Percentiles rank a stretch among this genome's conserved stretches.
These are phyloP conservation scores for Phyllopteryx taeniolatus DNA, from an alignment of 2,113 vertebrate species.

Conservation along the genomic window DNA sequence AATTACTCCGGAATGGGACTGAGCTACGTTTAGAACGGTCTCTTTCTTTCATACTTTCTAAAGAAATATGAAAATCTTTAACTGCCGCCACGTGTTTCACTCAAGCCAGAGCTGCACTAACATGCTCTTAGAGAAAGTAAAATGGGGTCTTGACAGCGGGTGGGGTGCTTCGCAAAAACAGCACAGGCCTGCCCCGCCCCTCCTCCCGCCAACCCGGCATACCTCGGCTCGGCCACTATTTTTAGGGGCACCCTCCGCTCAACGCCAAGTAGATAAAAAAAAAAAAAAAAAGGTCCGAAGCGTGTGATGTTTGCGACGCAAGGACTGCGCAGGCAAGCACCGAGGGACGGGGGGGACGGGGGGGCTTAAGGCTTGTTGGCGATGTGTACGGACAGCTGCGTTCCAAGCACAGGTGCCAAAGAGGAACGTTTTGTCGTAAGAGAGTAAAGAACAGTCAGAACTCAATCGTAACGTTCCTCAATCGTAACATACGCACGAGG, in stretches of 20 bases:
- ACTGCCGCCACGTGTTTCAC: background rate
- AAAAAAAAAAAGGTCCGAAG: constrained; percentile 8
- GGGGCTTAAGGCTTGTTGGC: constrained; percentile 26
- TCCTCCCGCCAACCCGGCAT: constrained; percentile 48
- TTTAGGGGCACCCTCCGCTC: constrained; percentile 57
- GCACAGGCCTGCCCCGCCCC: constrained; percentile 41
- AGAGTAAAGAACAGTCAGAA: constrained; percentile 7
- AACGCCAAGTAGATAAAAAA: constrained; percentile 47
- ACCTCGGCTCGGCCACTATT: constrained; percentile 59
- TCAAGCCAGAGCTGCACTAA: background rate
- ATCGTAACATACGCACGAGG: background rate
- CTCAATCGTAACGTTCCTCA: no score
- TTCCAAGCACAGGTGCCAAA: constrained; percentile 55
- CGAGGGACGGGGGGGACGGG: background rate
- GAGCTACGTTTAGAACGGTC: background rate
- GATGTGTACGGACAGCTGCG: constrained; percentile 59
- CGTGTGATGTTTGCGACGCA: constrained; percentile 34
- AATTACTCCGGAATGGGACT: constrained; percentile 7
- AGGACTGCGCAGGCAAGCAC: background rate
- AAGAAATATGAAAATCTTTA: background rate
- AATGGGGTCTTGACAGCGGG: constrained; percentile 4
- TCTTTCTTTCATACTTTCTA: background rate
- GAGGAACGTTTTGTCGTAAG: constrained; percentile 23
- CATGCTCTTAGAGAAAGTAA: constrained; percentile 31
- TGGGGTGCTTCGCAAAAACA: constrained; percentile 45